Conservation (phyloP, 2,797 vertebrate genomes). For the Perodicticus potto region DNA sequence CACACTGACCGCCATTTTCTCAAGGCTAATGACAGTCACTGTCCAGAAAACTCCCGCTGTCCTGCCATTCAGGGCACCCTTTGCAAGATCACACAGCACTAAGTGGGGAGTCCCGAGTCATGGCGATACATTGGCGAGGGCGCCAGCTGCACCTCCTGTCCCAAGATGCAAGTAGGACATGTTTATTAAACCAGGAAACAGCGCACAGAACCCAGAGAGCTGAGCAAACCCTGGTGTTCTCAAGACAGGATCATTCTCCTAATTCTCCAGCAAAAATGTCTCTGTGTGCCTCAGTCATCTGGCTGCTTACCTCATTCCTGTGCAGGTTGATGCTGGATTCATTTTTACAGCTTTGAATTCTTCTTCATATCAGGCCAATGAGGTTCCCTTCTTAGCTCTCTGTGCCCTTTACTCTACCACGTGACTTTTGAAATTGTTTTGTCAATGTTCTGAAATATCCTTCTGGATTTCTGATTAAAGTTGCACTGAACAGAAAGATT, state of each 20-base stretch:
- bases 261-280: neutral
- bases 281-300: neutral
- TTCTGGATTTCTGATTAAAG: conserved; percentile 8
- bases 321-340: fast-evolving
- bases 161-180: neutral
- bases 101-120: fast-evolving
- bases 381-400: neutral
- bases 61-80: neutral
- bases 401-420: neutral
- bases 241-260: neutral
- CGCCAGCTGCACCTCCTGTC: neutral
- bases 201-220: neutral
- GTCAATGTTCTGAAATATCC: conserved; percentile 40
- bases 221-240: neutral
- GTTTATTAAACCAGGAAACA: neutral
- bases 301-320: neutral
- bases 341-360: neutral
- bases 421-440: neutral
- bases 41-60: neutral
- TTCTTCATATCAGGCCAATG: neutral
- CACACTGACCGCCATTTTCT: neutral
- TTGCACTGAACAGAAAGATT: neutral
- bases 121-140: neutral
- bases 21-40: no score
- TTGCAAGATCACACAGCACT: fast-evolving